Evolutionary conservation across 2,888 invertebrate genomes (phyloP), one percentile per base, ranked within the genome.

Genomic region (Encarsia formosa): DNA sequence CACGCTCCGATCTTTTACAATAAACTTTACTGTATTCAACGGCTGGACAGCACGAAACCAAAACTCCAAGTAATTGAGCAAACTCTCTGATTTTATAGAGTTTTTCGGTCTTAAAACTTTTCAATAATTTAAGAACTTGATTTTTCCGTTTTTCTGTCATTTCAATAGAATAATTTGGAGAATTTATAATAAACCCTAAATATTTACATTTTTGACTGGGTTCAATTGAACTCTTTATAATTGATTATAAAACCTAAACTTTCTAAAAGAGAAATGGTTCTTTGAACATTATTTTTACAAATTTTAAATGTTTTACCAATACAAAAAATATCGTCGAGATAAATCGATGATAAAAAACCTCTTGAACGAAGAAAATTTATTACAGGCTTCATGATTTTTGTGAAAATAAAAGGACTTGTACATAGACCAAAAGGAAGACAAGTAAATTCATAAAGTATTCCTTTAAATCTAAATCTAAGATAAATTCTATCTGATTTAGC

Each of bases 31-130:
- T 42, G 29, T 58, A 58, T 1, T 43, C 51, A 23, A 56, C 40
- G 9, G 50, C 55, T 31, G 55, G 52, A 24, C 52, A 46, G 9
- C 41, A 40, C 19, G 53, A 93, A 0, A 77, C 97, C 50, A 93
- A 93, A 16, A 40, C 15, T 4, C 50, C 54, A 4, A 51, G 19
- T 15, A 57, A 38, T 11, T 47, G 9, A 9, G 44, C 49, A 40
- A 58, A 55, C 8, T 55, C 39, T 41, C 50, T 3, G 19, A 60
- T 47, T 51, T 56, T 54, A 6, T 40, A 54, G 1, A 11, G 34
- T 9, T 32, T 43, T 9, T n/a, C 20, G 5, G 44, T 29, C 31
- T 38, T 20, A 37, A 52, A 56, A 2, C 45, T 11, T 24, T 52
- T 45, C n/a, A 43, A 9, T 26, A 52, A 23, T 15, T 37, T 8